Percentiles rank a stretch among this genome's conserved stretches.
Conservation (phyloP, 2,888 invertebrate genomes). For the Notocelia uddmanniana region DNA sequence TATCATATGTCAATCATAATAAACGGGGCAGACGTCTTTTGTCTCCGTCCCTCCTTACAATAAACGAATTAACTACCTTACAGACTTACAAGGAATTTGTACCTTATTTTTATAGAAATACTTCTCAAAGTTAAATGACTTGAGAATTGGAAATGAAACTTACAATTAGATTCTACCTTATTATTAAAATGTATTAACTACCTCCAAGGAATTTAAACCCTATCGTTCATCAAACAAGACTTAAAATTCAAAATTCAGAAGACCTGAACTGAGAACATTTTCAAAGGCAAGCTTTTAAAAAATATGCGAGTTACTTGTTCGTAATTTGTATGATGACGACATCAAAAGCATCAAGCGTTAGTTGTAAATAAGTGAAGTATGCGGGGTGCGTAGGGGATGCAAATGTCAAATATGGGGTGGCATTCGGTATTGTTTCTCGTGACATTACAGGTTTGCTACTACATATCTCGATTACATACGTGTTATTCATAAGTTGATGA, state of each 20-base stretch:
- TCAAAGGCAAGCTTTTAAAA: neutral
- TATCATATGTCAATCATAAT: conserved; percentile 62
- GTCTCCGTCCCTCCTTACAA: neutral
- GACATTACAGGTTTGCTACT: too few relatives aligned
- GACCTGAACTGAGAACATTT: neutral
- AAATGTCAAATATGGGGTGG: neutral
- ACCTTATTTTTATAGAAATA: neutral
- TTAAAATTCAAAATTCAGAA: neutral
- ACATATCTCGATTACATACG: too few relatives aligned
- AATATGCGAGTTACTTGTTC: conserved; percentile 3
- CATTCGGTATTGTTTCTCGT: neutral
- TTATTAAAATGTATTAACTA: too few relatives aligned
- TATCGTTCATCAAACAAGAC: too few relatives aligned
- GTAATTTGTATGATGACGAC: conserved; percentile 9
- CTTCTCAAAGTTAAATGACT: neutral
- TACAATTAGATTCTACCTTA: too few relatives aligned
- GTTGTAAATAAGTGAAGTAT: neutral
- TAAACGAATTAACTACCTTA: neutral
- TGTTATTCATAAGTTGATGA: too few relatives aligned
- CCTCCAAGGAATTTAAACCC: too few relatives aligned
- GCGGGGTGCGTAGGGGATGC: neutral
- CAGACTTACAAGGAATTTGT: neutral
- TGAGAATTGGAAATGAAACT: too few relatives aligned
- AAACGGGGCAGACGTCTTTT: conserved; percentile 43
- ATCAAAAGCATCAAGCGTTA: neutral